These are phyloP conservation scores for Solea solea DNA, from an alignment of 2,113 vertebrate genomes.

Conservation along the genomic window DNA sequence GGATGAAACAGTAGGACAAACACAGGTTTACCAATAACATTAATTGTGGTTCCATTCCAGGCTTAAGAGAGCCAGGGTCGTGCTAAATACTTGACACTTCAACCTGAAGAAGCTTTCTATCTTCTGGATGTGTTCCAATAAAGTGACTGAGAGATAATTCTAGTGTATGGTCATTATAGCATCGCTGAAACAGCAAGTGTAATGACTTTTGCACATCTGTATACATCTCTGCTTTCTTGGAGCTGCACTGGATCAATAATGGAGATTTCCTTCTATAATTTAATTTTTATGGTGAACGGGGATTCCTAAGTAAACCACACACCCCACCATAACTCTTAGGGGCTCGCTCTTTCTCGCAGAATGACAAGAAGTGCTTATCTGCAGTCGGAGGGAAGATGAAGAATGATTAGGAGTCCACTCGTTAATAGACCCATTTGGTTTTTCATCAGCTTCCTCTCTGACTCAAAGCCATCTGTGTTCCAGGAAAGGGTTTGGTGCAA, in stretches of 20 bases:
- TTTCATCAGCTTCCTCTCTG: slow-evolving; percentile 50
- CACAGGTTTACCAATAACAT: too few relatives aligned
- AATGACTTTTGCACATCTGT: too few relatives aligned
- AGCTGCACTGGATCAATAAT: neutral
- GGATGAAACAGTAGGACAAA: too few relatives aligned
- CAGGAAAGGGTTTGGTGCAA: slow-evolving; percentile 51
- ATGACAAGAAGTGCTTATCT: slow-evolving; percentile 34
- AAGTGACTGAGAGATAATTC: too few relatives aligned
- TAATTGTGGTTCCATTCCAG: too few relatives aligned
- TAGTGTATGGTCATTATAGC: too few relatives aligned
- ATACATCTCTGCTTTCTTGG: neutral
- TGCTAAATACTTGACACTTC: too few relatives aligned
- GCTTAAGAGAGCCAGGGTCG: too few relatives aligned
- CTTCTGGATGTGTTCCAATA: too few relatives aligned
- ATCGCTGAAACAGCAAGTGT: too few relatives aligned
- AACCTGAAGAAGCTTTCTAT: too few relatives aligned
- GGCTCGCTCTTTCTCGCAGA: slow-evolving; percentile 9
- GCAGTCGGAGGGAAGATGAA: slow-evolving; percentile 39
- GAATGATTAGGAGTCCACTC: slow-evolving; percentile 6
- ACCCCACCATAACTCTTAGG: slow-evolving; percentile 15
- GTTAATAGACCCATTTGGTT: slow-evolving; percentile 64
- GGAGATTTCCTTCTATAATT: neutral
- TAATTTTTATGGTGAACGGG: neutral
- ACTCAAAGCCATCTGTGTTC: slow-evolving; percentile 30
- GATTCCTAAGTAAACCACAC: slow-evolving; percentile 18